Evolutionary conservation across 2,888 invertebrate genomes (phyloP).

Genomic region (Leucophenga montana): DNA sequence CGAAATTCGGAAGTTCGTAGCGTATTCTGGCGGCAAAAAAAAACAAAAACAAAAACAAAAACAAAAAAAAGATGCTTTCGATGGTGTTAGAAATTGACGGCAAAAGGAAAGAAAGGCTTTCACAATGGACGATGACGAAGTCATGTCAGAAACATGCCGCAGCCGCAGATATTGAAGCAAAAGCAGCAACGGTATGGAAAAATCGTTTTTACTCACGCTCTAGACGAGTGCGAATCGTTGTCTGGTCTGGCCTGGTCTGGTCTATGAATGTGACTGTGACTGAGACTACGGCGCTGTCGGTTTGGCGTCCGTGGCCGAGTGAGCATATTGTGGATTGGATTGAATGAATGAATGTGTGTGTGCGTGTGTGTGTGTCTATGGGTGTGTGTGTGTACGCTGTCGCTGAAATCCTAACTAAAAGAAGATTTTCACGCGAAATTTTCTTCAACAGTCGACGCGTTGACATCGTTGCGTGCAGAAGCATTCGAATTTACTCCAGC

Average conservation of each 20-base stretch:
- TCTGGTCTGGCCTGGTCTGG: too few relatives aligned
- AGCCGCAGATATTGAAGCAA: too few relatives aligned
- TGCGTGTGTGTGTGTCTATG: slow-evolving; percentile 7
- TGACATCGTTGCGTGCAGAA: slow-evolving; percentile 62
- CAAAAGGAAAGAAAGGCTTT: not conserved
- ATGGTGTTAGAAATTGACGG: not conserved
- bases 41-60: not conserved
- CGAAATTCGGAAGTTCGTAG: not conserved
- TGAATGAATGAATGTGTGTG: not conserved
- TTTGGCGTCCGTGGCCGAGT: not conserved
- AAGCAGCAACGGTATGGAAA: too few relatives aligned
- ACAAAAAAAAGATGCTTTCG: not conserved
- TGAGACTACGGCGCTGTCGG: slow-evolving; percentile 35
- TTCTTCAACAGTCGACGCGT: slow-evolving; percentile 63
- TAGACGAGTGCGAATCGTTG: not conserved
- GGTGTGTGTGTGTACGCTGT: slow-evolving; percentile 18
- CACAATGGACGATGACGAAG: not conserved
- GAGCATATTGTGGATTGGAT: too few relatives aligned
- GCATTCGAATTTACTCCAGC: slow-evolving; percentile 31
- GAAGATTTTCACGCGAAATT: slow-evolving; percentile 37
- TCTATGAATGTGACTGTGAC: too few relatives aligned
- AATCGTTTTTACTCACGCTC: too few relatives aligned
- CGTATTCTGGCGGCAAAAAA: not conserved
- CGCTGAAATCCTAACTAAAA: slow-evolving; percentile 36
- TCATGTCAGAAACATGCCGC: slow-evolving; percentile 11